phyloP scores from a whole-genome alignment of 2,888 invertebrate genomes.

The Pseudococcus viburni region DNA sequence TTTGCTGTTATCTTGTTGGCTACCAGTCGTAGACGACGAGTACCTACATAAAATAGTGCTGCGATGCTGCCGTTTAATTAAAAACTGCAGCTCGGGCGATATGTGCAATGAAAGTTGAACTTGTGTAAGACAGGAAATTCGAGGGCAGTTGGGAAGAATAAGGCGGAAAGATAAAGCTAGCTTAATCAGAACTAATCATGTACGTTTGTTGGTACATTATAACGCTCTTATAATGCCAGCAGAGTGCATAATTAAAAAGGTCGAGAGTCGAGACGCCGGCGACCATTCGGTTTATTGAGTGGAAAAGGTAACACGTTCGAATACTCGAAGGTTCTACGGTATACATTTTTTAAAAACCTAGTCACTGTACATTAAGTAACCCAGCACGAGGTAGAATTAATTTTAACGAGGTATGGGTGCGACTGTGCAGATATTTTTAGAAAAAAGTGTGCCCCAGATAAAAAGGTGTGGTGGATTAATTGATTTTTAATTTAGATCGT shows the following conservation, averaged over 20 bases:
- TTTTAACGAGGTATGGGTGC: background rate
- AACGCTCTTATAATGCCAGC: background rate
- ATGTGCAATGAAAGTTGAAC: conserved; percentile 37
- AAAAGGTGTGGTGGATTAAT: background rate
- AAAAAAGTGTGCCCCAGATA: background rate
- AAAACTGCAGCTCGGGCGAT: background rate
- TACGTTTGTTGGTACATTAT: conserved; percentile 35
- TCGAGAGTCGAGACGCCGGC: conserved; percentile 37
- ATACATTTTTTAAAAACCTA: conserved; percentile 33
- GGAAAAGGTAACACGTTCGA: conserved; percentile 6
- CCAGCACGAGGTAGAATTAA: background rate
- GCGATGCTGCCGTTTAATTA: conserved; percentile 3
- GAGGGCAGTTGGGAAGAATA: background rate
- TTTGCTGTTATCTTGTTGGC: background rate
- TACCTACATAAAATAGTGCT: background rate
- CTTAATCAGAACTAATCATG: conserved; percentile 25
- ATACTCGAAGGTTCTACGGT: background rate
- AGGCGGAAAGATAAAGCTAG: background rate
- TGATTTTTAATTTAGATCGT: conserved; percentile 14
- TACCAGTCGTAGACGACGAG: background rate
- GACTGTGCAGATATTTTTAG: background rate
- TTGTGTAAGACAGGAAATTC: background rate
- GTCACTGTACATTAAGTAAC: background rate
- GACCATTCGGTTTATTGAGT: background rate
- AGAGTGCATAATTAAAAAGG: conserved; percentile 55